Conservation (phyloP, 2,797 vertebrate genomes). For the Mormyrus hasselquistii region DNA sequence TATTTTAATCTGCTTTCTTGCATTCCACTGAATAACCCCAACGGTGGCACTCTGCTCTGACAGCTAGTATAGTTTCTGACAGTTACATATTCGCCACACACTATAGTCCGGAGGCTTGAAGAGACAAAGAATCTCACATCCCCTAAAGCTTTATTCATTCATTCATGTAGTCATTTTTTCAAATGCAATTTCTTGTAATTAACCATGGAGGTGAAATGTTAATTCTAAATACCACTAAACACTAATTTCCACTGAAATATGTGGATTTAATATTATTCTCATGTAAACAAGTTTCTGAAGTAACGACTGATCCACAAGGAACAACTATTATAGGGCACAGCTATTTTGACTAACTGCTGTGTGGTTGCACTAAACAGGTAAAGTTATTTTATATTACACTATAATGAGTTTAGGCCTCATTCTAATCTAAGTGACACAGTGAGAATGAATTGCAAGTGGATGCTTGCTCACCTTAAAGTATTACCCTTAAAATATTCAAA, state of each 20-base stretch:
- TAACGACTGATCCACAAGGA: conserved; percentile 20
- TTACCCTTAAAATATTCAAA: not conserved
- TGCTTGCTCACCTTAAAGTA: not conserved
- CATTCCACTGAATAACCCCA: not conserved
- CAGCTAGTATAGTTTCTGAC: conserved; percentile 20
- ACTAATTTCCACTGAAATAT: conserved; percentile 26
- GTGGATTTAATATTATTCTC: conserved; percentile 19
- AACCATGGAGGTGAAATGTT: conserved; percentile 28
- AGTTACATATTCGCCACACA: conserved; percentile 8
- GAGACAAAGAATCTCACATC: not conserved
- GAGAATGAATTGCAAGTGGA: not conserved
- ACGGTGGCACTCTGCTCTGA: not conserved
- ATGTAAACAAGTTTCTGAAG: not conserved
- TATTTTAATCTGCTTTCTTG: conserved; percentile 14
- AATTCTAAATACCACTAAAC: conserved; percentile 26
- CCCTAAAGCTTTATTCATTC: not conserved
- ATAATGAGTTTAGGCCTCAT: not conserved
- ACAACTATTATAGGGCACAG: not conserved
- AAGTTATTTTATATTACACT: not conserved
- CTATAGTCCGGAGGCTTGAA: not conserved
- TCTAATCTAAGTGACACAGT: not conserved
- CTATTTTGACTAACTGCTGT: not conserved
- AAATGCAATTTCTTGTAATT: conserved; percentile 30
- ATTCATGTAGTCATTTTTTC: conserved; percentile 17
- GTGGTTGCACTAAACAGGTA: not conserved